Conservation (phyloP, 2,888 invertebrate genomes). For the Chirona hameri region DNA sequence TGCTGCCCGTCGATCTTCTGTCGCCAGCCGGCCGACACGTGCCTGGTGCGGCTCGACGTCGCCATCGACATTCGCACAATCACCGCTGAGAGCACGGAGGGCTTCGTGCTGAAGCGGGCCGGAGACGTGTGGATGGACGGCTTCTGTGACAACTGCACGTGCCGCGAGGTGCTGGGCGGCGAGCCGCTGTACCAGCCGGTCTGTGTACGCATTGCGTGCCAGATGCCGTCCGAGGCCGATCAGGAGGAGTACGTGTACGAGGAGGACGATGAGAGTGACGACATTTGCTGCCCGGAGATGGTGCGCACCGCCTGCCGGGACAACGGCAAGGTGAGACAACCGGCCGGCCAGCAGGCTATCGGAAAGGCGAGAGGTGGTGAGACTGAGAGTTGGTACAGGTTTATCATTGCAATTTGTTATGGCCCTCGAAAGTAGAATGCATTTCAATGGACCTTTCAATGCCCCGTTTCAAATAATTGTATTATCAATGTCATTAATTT, state of each 20-base stretch:
- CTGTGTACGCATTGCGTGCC: conserved; percentile 50
- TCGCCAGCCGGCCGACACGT: neutral
- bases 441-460: no score
- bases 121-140: conserved; percentile 66
- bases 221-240: conserved; percentile 13
- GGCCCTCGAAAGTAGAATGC: no score
- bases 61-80: conserved; percentile 3
- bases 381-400: no score
- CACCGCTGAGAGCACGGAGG: neutral
- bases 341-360: no score
- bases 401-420: no score
- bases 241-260: conserved; percentile 40
- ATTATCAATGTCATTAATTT: no score
- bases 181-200: conserved; percentile 39
- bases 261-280: conserved; percentile 47
- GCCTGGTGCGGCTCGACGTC: conserved; percentile 10
- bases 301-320: conserved; percentile 59
- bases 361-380: no score
- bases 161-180: conserved; percentile 46
- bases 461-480: no score
- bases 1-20: neutral
- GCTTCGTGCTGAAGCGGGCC: conserved; percentile 28
- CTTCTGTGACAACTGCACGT: conserved; percentile 63
- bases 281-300: conserved; percentile 62
- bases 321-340: conserved; percentile 37